These are phyloP conservation scores for Apodemia zela DNA, from an alignment of 2,888 invertebrate genomes.

Conservation along the genomic window DNA sequence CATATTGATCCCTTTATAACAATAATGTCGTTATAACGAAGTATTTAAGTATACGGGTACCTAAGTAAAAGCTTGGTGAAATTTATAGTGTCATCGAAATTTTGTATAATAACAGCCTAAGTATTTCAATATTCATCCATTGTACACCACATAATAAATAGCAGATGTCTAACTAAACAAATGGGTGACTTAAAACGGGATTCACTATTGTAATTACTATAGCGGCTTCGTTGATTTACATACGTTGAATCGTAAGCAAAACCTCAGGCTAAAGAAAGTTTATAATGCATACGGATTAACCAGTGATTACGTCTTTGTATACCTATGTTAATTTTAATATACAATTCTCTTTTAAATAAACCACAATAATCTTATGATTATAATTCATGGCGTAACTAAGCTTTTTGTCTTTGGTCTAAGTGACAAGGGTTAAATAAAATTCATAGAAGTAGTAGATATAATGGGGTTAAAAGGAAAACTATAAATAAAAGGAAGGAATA, in stretches of 20 bases:
- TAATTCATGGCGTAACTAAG: constrained; percentile 8
- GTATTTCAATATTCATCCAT: background rate
- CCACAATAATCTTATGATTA: background rate
- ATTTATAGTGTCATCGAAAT: too few species aligned
- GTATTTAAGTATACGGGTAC: too few species aligned
- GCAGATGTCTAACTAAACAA: background rate
- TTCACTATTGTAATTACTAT: constrained; percentile 1
- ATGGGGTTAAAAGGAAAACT: too few species aligned
- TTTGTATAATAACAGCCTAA: too few species aligned
- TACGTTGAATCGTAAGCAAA: constrained; percentile 7
- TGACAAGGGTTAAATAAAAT: constrained; percentile 8
- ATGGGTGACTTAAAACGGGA: background rate
- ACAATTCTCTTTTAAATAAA: constrained; percentile 11
- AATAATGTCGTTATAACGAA: too few species aligned
- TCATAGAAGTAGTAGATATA: too few species aligned
- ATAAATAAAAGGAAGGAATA: too few species aligned
- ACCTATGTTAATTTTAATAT: constrained; percentile 6
- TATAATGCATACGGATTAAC: constrained; percentile 2
- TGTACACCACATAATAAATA: background rate
- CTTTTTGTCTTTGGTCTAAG: constrained; percentile 17
- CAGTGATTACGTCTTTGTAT: constrained; percentile 2
- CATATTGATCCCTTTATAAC: too few species aligned
- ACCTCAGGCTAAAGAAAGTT: constrained; percentile 6
- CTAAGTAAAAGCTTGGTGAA: too few species aligned
- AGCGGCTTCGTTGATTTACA: background rate